Conservation (phyloP, 1,140 invertebrate species). For the Diplogasteroides magnus region DNA sequence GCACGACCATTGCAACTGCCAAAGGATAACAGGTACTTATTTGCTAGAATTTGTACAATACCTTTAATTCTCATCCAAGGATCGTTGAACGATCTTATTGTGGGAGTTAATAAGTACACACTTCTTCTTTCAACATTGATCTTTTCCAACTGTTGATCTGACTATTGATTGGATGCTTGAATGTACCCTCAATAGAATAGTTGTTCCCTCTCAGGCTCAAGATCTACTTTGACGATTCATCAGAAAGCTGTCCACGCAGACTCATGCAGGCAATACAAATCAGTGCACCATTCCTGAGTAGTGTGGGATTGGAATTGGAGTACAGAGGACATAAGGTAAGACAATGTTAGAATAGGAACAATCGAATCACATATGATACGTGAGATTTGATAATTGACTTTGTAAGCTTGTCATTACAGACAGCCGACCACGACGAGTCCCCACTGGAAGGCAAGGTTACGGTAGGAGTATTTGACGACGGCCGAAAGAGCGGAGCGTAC, state of each 20-base stretch:
- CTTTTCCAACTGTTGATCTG: no score
- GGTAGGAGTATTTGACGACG: conserved; percentile 34
- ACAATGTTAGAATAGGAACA: no score
- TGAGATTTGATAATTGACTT: background rate
- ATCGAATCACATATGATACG: no score
- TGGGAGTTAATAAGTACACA: no score
- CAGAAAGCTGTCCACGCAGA: conserved; percentile 24
- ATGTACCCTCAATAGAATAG: no score
- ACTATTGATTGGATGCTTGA: no score
- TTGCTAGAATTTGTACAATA: no score
- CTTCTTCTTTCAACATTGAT: no score
- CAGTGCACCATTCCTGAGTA: conserved; percentile 18
- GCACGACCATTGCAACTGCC: conserved; percentile 13
- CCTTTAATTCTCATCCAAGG: no score
- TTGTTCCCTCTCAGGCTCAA: conserved; percentile 30
- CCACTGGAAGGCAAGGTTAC: conserved; percentile 27
- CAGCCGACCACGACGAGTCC: conserved; percentile 13
- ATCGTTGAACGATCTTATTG: no score
- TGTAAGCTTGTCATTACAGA: conserved; percentile 11
- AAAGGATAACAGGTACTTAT: conserved; percentile 18
- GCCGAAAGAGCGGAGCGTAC: conserved; percentile 27
- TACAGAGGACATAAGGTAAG: conserved; percentile 35
- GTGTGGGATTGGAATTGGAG: conserved; percentile 31
- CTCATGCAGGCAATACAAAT: conserved; percentile 37
- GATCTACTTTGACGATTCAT: conserved; percentile 35